Evolutionary conservation across 1,140 invertebrate species (phyloP).

Genomic region (Ptiloglossa arizonensis): DNA sequence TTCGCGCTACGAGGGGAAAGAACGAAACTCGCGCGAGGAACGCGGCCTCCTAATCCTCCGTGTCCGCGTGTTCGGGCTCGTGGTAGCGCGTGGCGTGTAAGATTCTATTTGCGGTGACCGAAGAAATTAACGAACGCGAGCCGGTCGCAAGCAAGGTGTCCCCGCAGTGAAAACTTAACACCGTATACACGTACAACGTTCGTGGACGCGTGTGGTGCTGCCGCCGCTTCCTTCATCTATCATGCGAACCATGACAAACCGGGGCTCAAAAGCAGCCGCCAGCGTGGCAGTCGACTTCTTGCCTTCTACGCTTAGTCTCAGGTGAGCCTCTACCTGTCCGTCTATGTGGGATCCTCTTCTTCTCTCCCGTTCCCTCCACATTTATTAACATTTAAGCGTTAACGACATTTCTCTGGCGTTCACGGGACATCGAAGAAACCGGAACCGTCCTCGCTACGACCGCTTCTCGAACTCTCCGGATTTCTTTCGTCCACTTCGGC

Average conservation of each 20-base stretch:
- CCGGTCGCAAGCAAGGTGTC: constrained; percentile 67
- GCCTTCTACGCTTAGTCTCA: constrained; percentile 66
- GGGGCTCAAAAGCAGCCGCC: constrained; percentile 78
- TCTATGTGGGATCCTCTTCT: constrained; percentile 62
- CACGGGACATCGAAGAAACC: constrained; percentile 52
- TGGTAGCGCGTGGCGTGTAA: constrained; percentile 36
- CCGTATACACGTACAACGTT: constrained; percentile 32
- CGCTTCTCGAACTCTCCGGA: constrained; percentile 16
- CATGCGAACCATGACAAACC: constrained; percentile 81
- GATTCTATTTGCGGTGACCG: constrained; percentile 63
- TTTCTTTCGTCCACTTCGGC: constrained; percentile 39
- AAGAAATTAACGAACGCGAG: constrained; percentile 58
- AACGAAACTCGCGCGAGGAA: too few relatives aligned
- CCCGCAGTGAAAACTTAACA: constrained; percentile 55
- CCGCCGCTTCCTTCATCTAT: constrained; percentile 77
- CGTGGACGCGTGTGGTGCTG: constrained; percentile 34
- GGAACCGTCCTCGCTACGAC: constrained; percentile 49
- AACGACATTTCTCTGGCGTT: constrained; percentile 76
- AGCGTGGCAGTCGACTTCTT: constrained; percentile 62
- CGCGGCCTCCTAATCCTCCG: constrained; percentile 22
- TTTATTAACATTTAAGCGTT: constrained; percentile 81
- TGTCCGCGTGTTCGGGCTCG: constrained; percentile 12
- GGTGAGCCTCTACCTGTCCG: constrained; percentile 72
- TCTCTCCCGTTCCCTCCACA: constrained; percentile 72
- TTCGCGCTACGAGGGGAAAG: too few relatives aligned